These are phyloP conservation scores for Acrobasis repandana DNA, from an alignment of 2,888 invertebrate genomes.

Conservation along the genomic window DNA sequence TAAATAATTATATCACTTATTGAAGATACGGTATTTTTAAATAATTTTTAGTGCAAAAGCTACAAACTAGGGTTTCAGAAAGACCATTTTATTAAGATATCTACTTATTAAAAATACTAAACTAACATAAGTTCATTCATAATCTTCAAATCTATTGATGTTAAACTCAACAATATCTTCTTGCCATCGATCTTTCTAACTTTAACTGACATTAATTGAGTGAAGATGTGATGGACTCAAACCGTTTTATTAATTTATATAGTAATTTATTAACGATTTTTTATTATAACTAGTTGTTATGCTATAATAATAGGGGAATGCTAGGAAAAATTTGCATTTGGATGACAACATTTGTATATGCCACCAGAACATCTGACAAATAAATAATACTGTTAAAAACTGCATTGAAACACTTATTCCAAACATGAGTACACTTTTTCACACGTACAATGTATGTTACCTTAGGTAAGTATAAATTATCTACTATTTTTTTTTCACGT, in stretches of 20 bases:
- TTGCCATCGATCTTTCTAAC: conserved; percentile 17
- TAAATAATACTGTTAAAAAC: conserved; percentile 16
- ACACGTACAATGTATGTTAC: neutral
- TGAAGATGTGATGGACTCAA: conserved; percentile 13
- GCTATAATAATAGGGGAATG: conserved; percentile 4
- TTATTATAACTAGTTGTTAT: conserved; percentile 13
- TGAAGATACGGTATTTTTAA: too few species aligned
- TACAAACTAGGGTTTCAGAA: too few species aligned
- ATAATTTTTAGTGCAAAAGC: too few species aligned
- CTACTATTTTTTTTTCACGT: too few species aligned
- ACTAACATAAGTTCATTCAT: neutral
- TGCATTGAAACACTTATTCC: neutral
- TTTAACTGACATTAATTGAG: conserved; percentile 16
- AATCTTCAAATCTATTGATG: neutral
- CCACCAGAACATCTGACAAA: conserved; percentile 42
- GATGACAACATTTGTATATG: conserved; percentile 15
- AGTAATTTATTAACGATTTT: conserved; percentile 1
- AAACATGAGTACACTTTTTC: neutral
- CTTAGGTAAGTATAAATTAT: too few species aligned
- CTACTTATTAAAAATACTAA: too few species aligned
- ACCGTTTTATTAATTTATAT: conserved; percentile 12
- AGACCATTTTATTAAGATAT: too few species aligned
- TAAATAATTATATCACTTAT: too few species aligned
- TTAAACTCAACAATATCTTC: neutral
- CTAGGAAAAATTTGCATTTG: neutral